A percentile compares a stretch with the other conserved stretches of the same genome.
Conservation (phyloP, 2,888 invertebrate species). For the Drosophila yooni region DNA sequence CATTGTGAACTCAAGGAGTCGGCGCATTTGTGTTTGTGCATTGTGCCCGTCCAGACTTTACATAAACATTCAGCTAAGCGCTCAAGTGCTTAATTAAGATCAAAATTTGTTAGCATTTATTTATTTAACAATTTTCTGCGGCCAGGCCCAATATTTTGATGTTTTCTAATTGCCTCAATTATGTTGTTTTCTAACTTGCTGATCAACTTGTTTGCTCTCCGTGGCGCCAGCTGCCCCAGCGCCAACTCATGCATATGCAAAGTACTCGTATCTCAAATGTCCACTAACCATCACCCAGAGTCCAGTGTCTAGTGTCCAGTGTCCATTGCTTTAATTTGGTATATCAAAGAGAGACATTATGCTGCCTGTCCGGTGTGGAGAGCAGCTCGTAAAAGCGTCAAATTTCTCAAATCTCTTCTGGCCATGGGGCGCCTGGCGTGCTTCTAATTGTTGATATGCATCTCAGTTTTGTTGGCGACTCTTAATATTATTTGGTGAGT, state of each 20-base stretch:
- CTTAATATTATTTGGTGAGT: slow-evolving; percentile 82
- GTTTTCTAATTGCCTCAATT: slow-evolving; percentile 81
- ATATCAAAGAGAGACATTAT: slow-evolving; percentile 79
- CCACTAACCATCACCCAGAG: not conserved
- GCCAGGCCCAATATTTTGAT: slow-evolving; percentile 72
- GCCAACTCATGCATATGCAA: slow-evolving; percentile 76
- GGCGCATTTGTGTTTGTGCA: slow-evolving; percentile 25
- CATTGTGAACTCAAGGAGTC: slow-evolving; percentile 43
- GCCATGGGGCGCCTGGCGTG: slow-evolving; percentile 49
- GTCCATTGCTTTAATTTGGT: slow-evolving; percentile 79
- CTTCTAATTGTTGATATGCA: slow-evolving; percentile 70
- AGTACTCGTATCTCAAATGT: slow-evolving; percentile 42
- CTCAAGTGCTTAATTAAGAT: slow-evolving; percentile 79
- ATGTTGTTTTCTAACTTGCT: slow-evolving; percentile 42
- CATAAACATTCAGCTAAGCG: slow-evolving; percentile 65
- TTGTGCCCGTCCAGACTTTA: slow-evolving; percentile 53
- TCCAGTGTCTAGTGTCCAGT: slow-evolving; percentile 31
- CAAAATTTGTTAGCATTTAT: slow-evolving; percentile 67
- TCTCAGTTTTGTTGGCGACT: slow-evolving; percentile 58
- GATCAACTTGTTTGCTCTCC: slow-evolving; percentile 14
- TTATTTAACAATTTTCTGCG: slow-evolving; percentile 69
- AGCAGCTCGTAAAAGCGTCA: slow-evolving; percentile 79
- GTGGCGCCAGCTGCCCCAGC: slow-evolving; percentile 63
- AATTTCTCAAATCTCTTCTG: slow-evolving; percentile 69
- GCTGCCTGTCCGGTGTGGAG: slow-evolving; percentile 42